Evolutionary conservation across 2,888 invertebrate species (phyloP).

Genomic region (Nebria salina): DNA sequence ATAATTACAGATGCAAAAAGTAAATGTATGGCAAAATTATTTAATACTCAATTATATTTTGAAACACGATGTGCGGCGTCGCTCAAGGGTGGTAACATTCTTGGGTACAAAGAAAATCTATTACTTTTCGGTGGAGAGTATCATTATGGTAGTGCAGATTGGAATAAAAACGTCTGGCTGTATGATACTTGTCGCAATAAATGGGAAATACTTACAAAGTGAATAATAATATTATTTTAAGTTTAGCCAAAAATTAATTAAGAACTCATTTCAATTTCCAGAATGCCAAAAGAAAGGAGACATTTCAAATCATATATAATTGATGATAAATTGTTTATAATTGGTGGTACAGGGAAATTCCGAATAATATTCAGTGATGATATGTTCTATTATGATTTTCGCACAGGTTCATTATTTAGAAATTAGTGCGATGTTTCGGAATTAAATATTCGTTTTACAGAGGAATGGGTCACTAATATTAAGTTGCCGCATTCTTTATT

Average conservation of each 20-base stretch:
- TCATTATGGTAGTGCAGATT: constrained; percentile 56
- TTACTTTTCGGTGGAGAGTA: constrained; percentile 59
- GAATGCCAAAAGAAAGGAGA: constrained; percentile 56
- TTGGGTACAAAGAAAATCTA: constrained; percentile 57
- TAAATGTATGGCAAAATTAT: constrained; percentile 46
- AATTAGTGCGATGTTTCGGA: constrained; percentile 2
- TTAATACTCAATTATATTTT: constrained; percentile 23
- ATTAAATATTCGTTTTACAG: constrained; percentile 48
- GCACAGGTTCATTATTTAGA: not conserved
- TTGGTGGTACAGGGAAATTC: constrained; percentile 58
- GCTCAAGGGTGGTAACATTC: constrained; percentile 54
- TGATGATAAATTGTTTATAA: constrained; percentile 56
- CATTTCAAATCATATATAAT: constrained; percentile 59
- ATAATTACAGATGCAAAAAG: constrained; percentile 25
- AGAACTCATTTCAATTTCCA: constrained; percentile 48
- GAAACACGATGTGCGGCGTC: not conserved
- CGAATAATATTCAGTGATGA: constrained; percentile 57
- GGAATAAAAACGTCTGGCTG: constrained; percentile 58
- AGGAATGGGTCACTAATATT: constrained; percentile 55
- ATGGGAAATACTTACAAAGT: constrained; percentile 56
- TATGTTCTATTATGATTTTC: constrained; percentile 56
- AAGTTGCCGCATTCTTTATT: constrained; percentile 53
- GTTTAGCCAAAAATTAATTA: not conserved
- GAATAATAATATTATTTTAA: constrained; percentile 40
- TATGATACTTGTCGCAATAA: constrained; percentile 56